Percentiles rank a stretch among this genome's conserved stretches.
These are phyloP conservation scores for Eudyptes chrysolophus DNA, from an alignment of 2,113 vertebrate genomes.

Conservation along the genomic window DNA sequence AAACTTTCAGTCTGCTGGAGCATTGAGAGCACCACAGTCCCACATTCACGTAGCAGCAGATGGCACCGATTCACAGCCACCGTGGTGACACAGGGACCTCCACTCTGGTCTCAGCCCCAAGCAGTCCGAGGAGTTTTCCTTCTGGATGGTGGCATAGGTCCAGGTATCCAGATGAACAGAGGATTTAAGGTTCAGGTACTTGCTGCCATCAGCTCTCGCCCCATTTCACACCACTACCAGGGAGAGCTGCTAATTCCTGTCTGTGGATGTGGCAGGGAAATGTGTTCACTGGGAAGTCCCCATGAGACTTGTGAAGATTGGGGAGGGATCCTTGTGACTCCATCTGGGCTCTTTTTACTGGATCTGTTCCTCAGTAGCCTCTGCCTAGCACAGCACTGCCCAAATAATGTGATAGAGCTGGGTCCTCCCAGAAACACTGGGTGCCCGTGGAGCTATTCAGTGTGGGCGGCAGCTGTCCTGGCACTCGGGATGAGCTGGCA, in stretches of 20 bases:
- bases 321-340: not conserved
- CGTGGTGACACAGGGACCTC: not conserved
- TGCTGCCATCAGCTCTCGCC: not conserved
- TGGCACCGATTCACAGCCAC: not conserved
- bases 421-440: not conserved
- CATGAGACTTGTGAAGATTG: not conserved
- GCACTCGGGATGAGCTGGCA: not conserved
- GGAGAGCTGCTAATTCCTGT: not conserved
- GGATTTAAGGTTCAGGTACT: not conserved
- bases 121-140: not conserved
- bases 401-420: not conserved
- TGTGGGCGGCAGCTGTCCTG: not conserved
- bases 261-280: not conserved
- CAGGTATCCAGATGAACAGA: not conserved
- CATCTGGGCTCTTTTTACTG: not conserved
- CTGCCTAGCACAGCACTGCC: not conserved
- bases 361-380: not conserved
- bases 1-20: not conserved
- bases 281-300: not conserved
- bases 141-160: not conserved
- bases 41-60: not conserved
- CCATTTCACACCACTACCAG: not conserved
- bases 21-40: not conserved
- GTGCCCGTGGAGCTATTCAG: rapidly evolving
- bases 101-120: not conserved